Evolutionary conservation across 2,888 invertebrate genomes (phyloP).

Genomic region (Acrocyrtus sp.): DNA sequence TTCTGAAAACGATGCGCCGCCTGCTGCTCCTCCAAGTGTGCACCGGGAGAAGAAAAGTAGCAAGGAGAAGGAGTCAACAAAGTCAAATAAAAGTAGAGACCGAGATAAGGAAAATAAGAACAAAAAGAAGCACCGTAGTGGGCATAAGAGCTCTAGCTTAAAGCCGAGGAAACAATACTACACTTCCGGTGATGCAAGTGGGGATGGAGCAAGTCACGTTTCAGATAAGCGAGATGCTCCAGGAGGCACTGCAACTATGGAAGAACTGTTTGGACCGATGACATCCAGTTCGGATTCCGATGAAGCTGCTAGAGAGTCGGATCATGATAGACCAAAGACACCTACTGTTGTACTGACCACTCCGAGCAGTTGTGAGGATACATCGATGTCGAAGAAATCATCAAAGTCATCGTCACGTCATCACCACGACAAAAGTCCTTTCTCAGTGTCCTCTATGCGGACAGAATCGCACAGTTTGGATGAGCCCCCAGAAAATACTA

Average conservation of each 20-base stretch:
- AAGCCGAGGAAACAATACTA: slow-evolving; percentile 49
- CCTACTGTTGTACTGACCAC: slow-evolving; percentile 45
- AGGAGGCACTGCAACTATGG: slow-evolving; percentile 49
- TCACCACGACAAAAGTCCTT: slow-evolving; percentile 38
- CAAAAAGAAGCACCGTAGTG: slow-evolving; percentile 44
- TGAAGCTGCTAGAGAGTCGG: slow-evolving; percentile 38
- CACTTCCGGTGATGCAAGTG: slow-evolving; percentile 51
- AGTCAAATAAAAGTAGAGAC: slow-evolving; percentile 27
- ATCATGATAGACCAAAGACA: slow-evolving; percentile 56
- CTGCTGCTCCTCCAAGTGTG: not conserved
- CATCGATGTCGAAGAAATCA: slow-evolving; percentile 13
- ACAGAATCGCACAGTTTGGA: slow-evolving; percentile 20
- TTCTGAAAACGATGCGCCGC: slow-evolving; percentile 41
- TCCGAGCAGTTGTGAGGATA: slow-evolving; percentile 45
- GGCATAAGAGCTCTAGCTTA: slow-evolving; percentile 48
- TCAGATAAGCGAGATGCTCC: slow-evolving; percentile 54
- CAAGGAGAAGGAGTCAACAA: slow-evolving; percentile 32
- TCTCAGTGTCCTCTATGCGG: slow-evolving; percentile 4
- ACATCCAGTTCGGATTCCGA: slow-evolving; percentile 59
- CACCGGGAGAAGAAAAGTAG: slow-evolving; percentile 29
- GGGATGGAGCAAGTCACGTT: slow-evolving; percentile 36
- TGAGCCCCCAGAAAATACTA: not conserved
- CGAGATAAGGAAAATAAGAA: slow-evolving; percentile 52
- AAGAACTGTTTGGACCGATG: slow-evolving; percentile 61
- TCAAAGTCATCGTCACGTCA: slow-evolving; percentile 36